Base-by-base conservation (phyloP, 1,140 invertebrate species). In the Pseudomyrmex dendroicus region DNA sequence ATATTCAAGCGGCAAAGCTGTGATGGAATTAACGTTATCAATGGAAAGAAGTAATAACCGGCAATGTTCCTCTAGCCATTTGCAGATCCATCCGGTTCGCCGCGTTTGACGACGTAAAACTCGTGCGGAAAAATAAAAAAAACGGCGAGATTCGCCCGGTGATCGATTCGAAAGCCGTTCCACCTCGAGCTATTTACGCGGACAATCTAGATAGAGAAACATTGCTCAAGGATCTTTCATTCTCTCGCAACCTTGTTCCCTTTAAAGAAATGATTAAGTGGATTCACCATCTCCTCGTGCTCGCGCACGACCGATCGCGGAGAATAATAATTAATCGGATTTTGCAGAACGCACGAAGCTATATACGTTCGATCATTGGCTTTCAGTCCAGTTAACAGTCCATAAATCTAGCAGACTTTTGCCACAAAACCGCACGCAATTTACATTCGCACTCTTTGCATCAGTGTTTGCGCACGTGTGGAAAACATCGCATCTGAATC, bases 81-180 rank as follows among this genome's bases (percentile, higher is more conserved):
- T 62, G 63, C 56, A 10, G 13, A 68, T 52, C 50, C 15, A 15
- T 25, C 13, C 12, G 22, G 17, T 13, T 67, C 12, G 48, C 48
- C 9, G 0, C 17, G 20, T 25, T 25, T 52, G 64, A 68, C 63
- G 10, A 15, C 2, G 25, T 52, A 9, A 35, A 13, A 13, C n/a
- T 66, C 5, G n/a, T 35, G 20, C 44, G 54, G 25, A 25, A 25
- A 61, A 13, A n/a, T 7, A 48, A 68, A 70, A 61, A 68, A 50
- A 61, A n/a, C 17, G 7, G 63, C 15, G 54, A 70, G 74, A 80
- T 80, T 56, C 54, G 44, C 68, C 73, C n/a, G 54, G n/a, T 13
- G n/a, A 80, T 72, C 67, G 66, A 70, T 80, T 59, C 56, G 76
- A 80, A 70, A 80, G 76, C 66, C 66, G 64, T 80, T 35, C 44